Base-by-base conservation (phyloP, 2,888 invertebrate species). In the Eueremaeus valkanovi region DNA sequence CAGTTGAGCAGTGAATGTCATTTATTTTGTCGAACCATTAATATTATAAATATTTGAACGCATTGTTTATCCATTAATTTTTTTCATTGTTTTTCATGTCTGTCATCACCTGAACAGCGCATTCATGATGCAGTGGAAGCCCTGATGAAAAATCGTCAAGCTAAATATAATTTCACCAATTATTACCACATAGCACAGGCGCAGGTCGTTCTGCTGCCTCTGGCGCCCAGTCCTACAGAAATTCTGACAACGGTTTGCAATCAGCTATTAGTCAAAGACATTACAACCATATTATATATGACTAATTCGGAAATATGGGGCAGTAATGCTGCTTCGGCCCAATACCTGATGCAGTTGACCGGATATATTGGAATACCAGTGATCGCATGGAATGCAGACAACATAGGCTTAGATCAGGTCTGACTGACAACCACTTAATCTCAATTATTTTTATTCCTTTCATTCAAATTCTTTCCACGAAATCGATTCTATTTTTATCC, bases 381-480 rank as follows among this genome's bases (percentile, higher is more conserved):
- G 73, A 93, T 96, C 81, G 93, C 94, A 11, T 97, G 96, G 96
- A 96, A 96, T 85, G 95, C 95, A 11, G 96, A 97, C 84, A 96
- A 96, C 85, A 93, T 95, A 55, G 96, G 95, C 51, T 87, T 95
- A 76, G 89, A 87, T 80, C 83, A 86, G 81, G 83, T 83, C 78
- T 80, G 81, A 21, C 36, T n/a, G n/a, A n/a, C n/a, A n/a, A n/a
- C n/a, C n/a, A n/a, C n/a, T n/a, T n/a, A n/a, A n/a, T n/a, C n/a
- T n/a, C n/a, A n/a, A n/a, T n/a, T n/a, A n/a, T n/a, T n/a, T n/a
- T n/a, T n/a, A n/a, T n/a, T n/a, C n/a, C n/a, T n/a, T n/a, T n/a
- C n/a, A n/a, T n/a, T n/a, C n/a, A n/a, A n/a, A n/a, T n/a, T n/a
- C n/a, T n/a, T n/a, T n/a, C n/a, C n/a, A n/a, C n/a, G n/a, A n/a